Evolutionary conservation across 2,113 vertebrate genomes (phyloP).

Genomic region (Buteo buteo): DNA sequence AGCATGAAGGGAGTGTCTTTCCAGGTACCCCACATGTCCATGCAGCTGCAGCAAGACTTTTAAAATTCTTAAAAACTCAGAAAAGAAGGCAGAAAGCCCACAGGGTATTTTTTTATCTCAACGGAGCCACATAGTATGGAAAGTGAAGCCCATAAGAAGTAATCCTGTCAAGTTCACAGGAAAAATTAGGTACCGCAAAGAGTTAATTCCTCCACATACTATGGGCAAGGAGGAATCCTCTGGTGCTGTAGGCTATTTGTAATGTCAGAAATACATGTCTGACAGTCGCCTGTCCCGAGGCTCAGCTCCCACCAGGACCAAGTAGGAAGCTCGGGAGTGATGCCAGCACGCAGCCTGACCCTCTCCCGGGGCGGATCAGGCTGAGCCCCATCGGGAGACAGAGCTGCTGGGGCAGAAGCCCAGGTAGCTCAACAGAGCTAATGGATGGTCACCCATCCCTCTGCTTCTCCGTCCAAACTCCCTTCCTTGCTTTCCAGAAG

Average conservation of each 20-base stretch:
- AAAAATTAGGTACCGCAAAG: background rate
- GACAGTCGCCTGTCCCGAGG: fast-evolving
- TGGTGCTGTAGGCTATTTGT: background rate
- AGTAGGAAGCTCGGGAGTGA: background rate
- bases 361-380: background rate
- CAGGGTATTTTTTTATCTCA: background rate
- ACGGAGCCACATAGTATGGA: fast-evolving
- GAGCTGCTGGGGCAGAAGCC: too few relatives aligned
- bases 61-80: background rate
- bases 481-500: too few relatives aligned
- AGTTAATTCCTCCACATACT: background rate
- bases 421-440: background rate
- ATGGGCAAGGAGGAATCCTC: background rate
- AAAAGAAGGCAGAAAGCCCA: background rate
- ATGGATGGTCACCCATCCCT: background rate
- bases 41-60: background rate
- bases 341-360: fast-evolving
- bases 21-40: fast-evolving
- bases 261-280: background rate
- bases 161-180: background rate
- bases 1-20: background rate
- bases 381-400: background rate
- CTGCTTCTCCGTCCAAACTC: background rate
- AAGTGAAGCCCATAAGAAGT: background rate
- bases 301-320: background rate